Base-by-base conservation (phyloP, 2,888 invertebrate genomes). In the Drosophila maculinotata region DNA sequence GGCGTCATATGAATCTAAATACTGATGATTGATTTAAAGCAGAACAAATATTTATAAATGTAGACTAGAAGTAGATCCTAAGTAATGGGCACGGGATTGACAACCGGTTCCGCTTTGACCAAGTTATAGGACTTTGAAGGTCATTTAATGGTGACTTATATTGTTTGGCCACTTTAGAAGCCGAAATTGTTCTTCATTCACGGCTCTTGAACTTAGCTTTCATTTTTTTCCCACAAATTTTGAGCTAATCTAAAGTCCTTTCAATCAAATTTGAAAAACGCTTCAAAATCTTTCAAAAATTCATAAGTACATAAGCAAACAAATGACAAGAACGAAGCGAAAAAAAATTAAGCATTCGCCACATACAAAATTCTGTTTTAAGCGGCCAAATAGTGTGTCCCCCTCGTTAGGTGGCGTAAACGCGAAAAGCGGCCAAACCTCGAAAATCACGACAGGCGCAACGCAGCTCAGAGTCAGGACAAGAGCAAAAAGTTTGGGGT, bases 361-460 rank as follows among this genome's bases (percentile, higher is more conserved):
- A 23, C 47, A 87, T 82, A 54, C 38, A 44, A 76, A 76, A 82
- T 82, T 87, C 82, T 59, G 65, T 87, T 82, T 82, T 51, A 73
- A 68, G 69, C 70, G 57, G 20, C 53, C 60, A 64, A 83, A 68
- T 66, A 82, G 67, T 80, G 74, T 66, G 42, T 17, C 15, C 12
- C 65, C 47, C 30, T 26, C 38, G 14, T 9, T 31, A 47, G 54
- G 26, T 31, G 15, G 38, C 17, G 30, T 9, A 65, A 59, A 48
- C 48, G 25, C 48, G 20, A 54, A 72, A 69, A 69, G 45, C 72
- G 56, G 36, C 25, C 30, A 82, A 77, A 53, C 63, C 79, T 68
- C 58, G 38, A 67, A 86, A 87, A 84, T 84, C 85, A 76, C 64
- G 36, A 41, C 76, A 30, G 63, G 53, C 64, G 51, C 44, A 49